phyloP scores from a whole-genome alignment of 2,113 vertebrate genomes.

The Genyomyrus donnyi region DNA sequence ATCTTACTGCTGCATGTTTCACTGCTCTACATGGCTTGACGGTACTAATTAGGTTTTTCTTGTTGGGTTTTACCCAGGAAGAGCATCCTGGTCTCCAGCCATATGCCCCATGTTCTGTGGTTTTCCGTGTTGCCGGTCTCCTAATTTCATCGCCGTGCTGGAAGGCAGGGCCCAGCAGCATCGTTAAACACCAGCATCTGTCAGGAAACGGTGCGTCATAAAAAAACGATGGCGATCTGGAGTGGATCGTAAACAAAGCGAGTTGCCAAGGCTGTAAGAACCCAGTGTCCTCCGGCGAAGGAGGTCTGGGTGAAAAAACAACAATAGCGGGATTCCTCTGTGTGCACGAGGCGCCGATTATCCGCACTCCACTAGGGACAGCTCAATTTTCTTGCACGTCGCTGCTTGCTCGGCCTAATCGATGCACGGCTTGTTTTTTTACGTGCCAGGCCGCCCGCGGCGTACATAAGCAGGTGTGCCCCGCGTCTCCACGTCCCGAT shows the following conservation, averaged over 20 bases:
- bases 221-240: not conserved
- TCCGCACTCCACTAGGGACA: conserved; percentile 10
- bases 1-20: not conserved
- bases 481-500: conserved; percentile 15
- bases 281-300: conserved; percentile 1
- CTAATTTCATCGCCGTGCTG: not conserved
- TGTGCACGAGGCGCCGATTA: not conserved
- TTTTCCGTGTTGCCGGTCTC: not conserved
- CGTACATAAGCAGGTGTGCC: conserved; percentile 33
- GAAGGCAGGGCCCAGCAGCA: not conserved
- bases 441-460: conserved; percentile 29
- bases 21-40: not conserved
- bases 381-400: conserved; percentile 24
- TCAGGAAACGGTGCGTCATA: not conserved
- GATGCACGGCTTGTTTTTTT: conserved; percentile 21
- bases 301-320: conserved; percentile 11
- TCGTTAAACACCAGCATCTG: not conserved
- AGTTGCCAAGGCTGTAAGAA: not conserved
- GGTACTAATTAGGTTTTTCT: not conserved
- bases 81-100: not conserved
- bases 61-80: not conserved
- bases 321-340: not conserved
- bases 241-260: not conserved
- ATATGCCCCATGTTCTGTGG: not conserved
- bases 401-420: conserved; percentile 15